A percentile compares a stretch with the other conserved stretches of the same genome.
phyloP scores from a whole-genome alignment of 2,113 vertebrate genomes.

The Rhinoderma darwinii region DNA sequence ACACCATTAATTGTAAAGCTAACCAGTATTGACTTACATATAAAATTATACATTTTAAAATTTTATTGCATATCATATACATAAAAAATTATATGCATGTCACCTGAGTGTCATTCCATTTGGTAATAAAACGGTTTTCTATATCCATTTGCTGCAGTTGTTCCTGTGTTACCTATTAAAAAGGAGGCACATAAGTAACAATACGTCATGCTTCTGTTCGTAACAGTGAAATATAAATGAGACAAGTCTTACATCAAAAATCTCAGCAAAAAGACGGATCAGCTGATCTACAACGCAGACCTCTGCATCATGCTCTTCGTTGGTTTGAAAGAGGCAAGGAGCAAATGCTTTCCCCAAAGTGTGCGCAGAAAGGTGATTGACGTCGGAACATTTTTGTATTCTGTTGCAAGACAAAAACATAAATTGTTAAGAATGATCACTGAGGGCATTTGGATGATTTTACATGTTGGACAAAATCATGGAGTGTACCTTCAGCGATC shows the following conservation, averaged over 20 bases:
- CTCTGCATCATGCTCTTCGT: conserved; percentile 86
- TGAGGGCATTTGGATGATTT: background rate
- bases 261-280: conserved; percentile 89
- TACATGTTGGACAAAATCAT: background rate
- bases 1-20: background rate
- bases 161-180: conserved; percentile 88
- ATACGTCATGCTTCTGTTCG: background rate
- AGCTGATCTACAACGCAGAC: conserved; percentile 86
- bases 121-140: conserved; percentile 94
- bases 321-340: conserved; percentile 92
- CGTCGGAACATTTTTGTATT: conserved; percentile 91
- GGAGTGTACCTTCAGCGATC: background rate
- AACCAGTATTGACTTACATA: background rate
- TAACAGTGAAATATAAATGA: background rate
- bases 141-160: conserved; percentile 96
- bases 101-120: conserved; percentile 84
- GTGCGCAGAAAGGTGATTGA: conserved; percentile 87
- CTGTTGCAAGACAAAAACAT: conserved; percentile 67
- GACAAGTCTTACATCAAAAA: conserved; percentile 84
- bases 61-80: background rate
- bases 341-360: conserved; percentile 88
- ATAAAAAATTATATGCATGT: background rate
- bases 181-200: conserved; percentile 9
- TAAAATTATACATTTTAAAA: background rate
- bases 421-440: background rate